Evolutionary conservation across 2,888 invertebrate genomes (phyloP), one percentile per base, ranked within the genome.

Genomic region (Torymus tubicola): DNA sequence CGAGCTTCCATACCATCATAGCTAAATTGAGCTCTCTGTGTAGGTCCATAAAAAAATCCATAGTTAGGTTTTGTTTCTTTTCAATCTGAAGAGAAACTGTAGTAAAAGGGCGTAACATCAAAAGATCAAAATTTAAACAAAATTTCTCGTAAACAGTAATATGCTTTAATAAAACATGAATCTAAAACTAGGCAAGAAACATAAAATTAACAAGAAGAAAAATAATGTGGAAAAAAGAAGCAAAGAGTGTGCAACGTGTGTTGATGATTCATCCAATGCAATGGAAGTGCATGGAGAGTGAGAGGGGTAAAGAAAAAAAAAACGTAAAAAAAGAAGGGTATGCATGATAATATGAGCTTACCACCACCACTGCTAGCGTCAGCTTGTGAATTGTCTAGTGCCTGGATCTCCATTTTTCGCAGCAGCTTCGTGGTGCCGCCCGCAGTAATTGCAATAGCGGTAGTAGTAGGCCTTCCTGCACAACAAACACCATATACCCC

Each of bases 401-500:
- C 89, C 88, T 90, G 89, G 88, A 87, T 90, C 87, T 88, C 89
- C 90, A 89, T 89, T 88, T 89, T 89, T 88, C 88, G 86, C 85
- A 85, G 87, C 85, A 89, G 86, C 86, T 89, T 89, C 86, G 90
- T 89, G 81, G 89, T 90, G 75, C 86, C 85, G 21, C 77, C 80
- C 31, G 63, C 70, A 60, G 78, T 81, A 42, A 81, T 79, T 84
- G 84, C 83, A 80, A 88, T 88, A 84, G 89, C 86, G 84, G 89
- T 87, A 85, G 88, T 89, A 83, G 90, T 88, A 85, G 88, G 85
- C 86, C 87, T 86, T 87, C 90, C 90, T 90, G 89, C 86, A 88
- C 86, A 89, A 89, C 84, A 87, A 86, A 87, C 85, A 88, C 87
- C 87, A 88, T 88, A 86, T 84, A 85, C 85, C 86, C 85, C 86